phyloP scores from a whole-genome alignment of 2,888 invertebrate genomes.

The Cantharis rufa region DNA sequence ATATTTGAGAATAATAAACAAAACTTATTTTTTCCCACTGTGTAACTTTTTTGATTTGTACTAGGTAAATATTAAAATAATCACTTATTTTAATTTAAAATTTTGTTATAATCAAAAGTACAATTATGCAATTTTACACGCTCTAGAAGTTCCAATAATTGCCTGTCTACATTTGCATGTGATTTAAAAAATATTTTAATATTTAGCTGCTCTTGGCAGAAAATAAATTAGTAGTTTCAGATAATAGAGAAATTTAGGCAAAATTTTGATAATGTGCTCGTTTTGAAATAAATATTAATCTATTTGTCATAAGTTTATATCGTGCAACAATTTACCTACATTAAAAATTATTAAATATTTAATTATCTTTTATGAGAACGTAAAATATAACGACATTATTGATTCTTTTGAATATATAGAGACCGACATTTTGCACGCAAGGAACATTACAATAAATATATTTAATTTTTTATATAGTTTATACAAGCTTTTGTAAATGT shows the following conservation, averaged over 20 bases:
- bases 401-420: neutral
- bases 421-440: neutral
- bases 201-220: slow-evolving; percentile 1
- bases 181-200: neutral
- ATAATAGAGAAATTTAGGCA: neutral
- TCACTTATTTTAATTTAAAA: neutral
- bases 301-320: neutral
- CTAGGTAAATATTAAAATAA: neutral
- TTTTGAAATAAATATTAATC: neutral
- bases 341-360: slow-evolving; percentile 1
- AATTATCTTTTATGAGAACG: neutral
- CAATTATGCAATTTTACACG: slow-evolving; percentile 5
- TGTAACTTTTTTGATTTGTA: neutral
- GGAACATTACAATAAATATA: slow-evolving; percentile 1
- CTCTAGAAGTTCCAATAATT: slow-evolving; percentile 9
- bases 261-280: neutral
- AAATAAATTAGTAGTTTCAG: neutral
- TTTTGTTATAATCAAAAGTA: slow-evolving; percentile 7
- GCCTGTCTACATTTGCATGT: neutral
- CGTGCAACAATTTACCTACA: neutral
- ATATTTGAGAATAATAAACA: neutral
- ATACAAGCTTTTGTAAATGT: slow-evolving; percentile 3
- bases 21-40: neutral
- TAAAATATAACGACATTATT: neutral
- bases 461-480: slow-evolving; percentile 1